These are phyloP conservation scores for Corydoras maculifer DNA, from an alignment of 2,113 vertebrate genomes.

Conservation along the genomic window DNA sequence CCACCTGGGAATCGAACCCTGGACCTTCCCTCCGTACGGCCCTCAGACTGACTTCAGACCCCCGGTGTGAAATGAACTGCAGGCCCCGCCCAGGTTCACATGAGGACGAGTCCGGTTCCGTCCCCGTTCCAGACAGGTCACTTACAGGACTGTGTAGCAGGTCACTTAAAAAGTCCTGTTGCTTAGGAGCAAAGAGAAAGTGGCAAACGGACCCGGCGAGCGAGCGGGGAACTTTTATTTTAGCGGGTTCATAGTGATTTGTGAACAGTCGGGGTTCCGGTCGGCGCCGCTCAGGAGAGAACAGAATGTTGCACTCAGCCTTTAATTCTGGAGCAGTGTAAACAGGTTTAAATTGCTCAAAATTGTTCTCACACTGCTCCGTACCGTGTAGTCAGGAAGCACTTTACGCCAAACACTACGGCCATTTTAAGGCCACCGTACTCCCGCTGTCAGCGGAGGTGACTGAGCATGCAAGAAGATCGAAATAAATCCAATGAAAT, in stretches of 20 bases:
- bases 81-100: neutral
- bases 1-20: neutral
- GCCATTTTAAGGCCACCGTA: neutral
- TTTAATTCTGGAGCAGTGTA: neutral
- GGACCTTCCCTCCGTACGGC: too few relatives aligned
- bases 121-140: neutral
- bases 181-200: neutral
- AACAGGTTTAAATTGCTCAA: conserved; percentile 1
- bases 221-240: neutral
- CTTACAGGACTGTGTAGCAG: too few relatives aligned
- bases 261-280: neutral
- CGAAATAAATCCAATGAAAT: neutral
- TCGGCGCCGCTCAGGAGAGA: too few relatives aligned
- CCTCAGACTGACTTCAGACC: too few relatives aligned
- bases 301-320: too few relatives aligned
- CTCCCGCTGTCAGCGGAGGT: neutral
- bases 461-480: neutral
- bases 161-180: neutral
- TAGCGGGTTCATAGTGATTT: neutral
- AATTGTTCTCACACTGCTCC: neutral
- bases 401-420: neutral
- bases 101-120: too few relatives aligned
- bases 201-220: neutral
- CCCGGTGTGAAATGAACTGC: too few relatives aligned
- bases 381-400: neutral